Conservation (phyloP, 2,888 invertebrate species). For the Conomelus anceps region DNA sequence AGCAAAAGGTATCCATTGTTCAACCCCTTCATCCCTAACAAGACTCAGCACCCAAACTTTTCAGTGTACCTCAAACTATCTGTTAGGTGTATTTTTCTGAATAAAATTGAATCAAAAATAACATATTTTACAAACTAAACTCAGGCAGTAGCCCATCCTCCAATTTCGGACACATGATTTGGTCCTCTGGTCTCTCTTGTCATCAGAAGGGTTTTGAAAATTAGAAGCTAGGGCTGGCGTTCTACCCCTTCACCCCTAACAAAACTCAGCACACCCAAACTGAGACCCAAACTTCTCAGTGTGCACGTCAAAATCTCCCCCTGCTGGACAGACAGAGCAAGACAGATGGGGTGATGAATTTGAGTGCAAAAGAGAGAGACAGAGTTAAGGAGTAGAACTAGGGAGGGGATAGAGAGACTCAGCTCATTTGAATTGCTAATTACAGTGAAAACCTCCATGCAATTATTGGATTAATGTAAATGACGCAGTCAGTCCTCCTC, state of each 20-base stretch:
- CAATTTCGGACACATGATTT: no score
- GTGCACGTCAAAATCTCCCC: not conserved
- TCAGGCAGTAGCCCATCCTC: no score
- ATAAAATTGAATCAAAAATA: no score
- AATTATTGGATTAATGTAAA: conserved; percentile 91
- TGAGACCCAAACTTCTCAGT: conserved; percentile 17
- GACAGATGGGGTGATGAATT: not conserved
- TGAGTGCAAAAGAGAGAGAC: not conserved
- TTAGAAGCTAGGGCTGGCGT: no score
- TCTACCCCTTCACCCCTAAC: not conserved
- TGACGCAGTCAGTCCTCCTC: conserved; percentile 55
- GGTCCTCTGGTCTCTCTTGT: no score
- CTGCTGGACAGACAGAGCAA: not conserved
- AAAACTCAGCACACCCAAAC: conserved; percentile 20
- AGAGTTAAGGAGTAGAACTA: not conserved
- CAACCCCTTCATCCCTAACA: not conserved
- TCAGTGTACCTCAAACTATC: no score
- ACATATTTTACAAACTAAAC: no score
- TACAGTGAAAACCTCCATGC: conserved; percentile 74
- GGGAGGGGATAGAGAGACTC: conserved; percentile 6
- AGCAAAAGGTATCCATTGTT: not conserved
- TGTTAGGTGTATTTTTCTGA: no score
- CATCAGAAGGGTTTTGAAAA: no score
- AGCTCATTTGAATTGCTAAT: conserved; percentile 84
- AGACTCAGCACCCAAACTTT: no score